These are phyloP conservation scores for Corythornis leucogaster DNA, from an alignment of 2,797 vertebrate species.

Conservation along the genomic window DNA sequence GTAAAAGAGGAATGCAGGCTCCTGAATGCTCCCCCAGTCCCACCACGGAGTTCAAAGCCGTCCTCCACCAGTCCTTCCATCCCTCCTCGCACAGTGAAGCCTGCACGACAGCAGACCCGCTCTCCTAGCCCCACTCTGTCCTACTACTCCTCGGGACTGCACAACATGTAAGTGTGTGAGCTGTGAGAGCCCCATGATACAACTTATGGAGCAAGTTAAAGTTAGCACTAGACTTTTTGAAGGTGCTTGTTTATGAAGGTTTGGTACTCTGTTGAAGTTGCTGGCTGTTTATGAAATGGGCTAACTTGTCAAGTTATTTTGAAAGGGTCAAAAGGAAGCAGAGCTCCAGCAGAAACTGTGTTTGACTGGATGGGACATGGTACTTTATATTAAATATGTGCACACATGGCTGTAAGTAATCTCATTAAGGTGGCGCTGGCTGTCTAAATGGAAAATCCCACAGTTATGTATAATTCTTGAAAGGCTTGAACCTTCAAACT, in stretches of 20 bases:
- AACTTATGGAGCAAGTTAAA: background rate
- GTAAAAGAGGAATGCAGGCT: constrained; percentile 98
- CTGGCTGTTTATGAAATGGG: background rate
- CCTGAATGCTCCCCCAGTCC: constrained; percentile 95
- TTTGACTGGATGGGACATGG: background rate
- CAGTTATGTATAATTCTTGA: background rate
- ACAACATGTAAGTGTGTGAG: constrained; percentile 89
- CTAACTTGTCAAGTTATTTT: background rate
- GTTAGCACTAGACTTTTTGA: background rate
- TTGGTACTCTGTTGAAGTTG: background rate
- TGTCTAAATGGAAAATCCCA: background rate
- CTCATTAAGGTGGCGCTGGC: background rate
- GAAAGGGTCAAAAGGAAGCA: background rate
- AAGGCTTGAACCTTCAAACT: background rate
- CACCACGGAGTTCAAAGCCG: constrained; percentile 91
- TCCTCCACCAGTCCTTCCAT: constrained; percentile 85
- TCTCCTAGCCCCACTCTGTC: constrained; percentile 97
- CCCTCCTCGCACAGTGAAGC: constrained; percentile 80
- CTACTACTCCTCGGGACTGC: constrained; percentile 97
- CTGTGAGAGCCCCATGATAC: background rate
- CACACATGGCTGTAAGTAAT: too few relatives aligned
- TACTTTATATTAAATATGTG: background rate
- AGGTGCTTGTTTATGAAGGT: background rate
- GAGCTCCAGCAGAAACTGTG: background rate
- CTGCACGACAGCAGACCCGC: constrained; percentile 88